Evolutionary conservation across 2,888 invertebrate genomes (phyloP), one percentile per base, ranked within the genome.

Genomic region (Nesidiocoris tenuis): DNA sequence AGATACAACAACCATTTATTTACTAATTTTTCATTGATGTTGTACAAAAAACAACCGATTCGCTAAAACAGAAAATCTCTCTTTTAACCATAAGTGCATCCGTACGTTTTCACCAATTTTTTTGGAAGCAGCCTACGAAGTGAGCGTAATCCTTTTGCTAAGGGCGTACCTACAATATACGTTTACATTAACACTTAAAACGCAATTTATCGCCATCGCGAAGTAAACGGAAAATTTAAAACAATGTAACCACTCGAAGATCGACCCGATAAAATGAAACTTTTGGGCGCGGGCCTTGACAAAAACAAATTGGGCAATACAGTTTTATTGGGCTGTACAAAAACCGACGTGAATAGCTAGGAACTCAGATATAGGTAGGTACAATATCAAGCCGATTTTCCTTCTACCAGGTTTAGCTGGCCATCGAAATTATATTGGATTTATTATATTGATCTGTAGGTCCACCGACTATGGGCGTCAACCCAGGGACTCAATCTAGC

Each of bases 241-340:
- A 3, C 39, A 39, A 39, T 39, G 39, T 7, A 39, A 39, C 39
- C 3, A 39, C 39, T 3, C 39, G 12, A 39, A n/a, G n/a, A n/a
- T n/a, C n/a, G n/a, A n/a, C n/a, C n/a, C n/a, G n/a, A n/a, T n/a
- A n/a, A n/a, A n/a, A 2, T 67, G 67, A 67, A n/a, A n/a, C n/a
- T n/a, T 67, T 67, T 55, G 55, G 56, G 67, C 21, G 67, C 16
- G 57, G 57, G 67, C 67, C 22, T 56, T 25, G 22, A 54, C 16
- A 56, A 57, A 67, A 67, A 66, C 55, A 67, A 56, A 65, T 65
- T 56, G 22, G 22, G 56, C 16, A 19, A 18, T 56, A 16, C 16
- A 25, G n/a, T 23, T 25, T 2, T 23, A 16, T 5, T 16, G 17
- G 25, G 19, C 18, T 23, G 12, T 55, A 22, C 12, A 55, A n/a